A percentile compares a stretch with the other conserved stretches of the same genome.
Conservation (phyloP, 2,888 invertebrate species). For the Metopia argyrocephala region DNA sequence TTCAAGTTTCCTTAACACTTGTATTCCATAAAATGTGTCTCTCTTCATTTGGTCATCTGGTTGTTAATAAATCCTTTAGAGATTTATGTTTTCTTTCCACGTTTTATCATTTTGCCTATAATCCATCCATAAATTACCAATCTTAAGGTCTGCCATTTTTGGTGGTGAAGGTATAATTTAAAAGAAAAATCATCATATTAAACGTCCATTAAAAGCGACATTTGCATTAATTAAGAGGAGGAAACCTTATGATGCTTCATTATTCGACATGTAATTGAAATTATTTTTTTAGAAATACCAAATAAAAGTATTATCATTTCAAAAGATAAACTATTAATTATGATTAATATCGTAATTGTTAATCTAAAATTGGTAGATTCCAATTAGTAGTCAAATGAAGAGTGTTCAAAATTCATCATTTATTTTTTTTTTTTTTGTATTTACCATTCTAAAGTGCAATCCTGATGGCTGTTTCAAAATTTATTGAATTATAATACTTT, state of each 20-base stretch:
- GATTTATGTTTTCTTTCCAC: conserved; percentile 70
- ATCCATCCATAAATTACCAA: conserved; percentile 60
- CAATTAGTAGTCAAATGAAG: no score
- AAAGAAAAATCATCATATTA: conserved; percentile 57
- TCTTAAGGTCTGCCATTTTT: conserved; percentile 31
- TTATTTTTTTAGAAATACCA: background rate
- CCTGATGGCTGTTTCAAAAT: no score
- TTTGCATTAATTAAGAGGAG: conserved; percentile 74
- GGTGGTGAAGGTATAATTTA: background rate
- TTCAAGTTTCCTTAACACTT: conserved; percentile 5
- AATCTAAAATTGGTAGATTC: no score
- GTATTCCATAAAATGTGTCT: conserved; percentile 27
- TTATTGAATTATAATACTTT: no score
- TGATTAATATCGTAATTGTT: no score
- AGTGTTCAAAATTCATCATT: no score
- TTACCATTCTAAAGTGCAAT: no score
- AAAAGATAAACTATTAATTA: no score
- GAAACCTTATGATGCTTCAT: conserved; percentile 28
- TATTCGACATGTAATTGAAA: background rate
- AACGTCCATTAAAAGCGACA: conserved; percentile 71
- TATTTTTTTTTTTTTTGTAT: no score
- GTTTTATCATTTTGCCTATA: conserved; percentile 25
- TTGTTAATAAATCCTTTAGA: conserved; percentile 69
- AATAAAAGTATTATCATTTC: no score
- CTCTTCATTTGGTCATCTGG: conserved; percentile 47